Percentiles rank a stretch among this genome's conserved stretches.
Evolutionary conservation across 1,140 invertebrate species (phyloP).

Genomic region (Bombus superbus): DNA sequence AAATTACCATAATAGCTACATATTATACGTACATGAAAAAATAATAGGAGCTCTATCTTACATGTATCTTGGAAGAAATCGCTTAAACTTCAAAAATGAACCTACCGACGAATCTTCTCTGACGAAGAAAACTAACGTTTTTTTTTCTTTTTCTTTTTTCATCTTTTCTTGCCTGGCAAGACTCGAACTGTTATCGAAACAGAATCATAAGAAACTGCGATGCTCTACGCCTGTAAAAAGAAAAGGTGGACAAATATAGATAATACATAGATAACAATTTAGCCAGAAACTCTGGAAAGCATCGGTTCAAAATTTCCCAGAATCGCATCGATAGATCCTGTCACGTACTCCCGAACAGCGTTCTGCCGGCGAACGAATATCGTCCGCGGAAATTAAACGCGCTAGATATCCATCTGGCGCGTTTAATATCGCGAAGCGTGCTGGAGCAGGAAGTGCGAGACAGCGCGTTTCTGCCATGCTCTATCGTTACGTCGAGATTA

Average conservation of each 20-base stretch:
- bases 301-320: not conserved
- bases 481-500: slow-evolving; percentile 65
- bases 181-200: too few species aligned
- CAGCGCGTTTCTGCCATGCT: slow-evolving; percentile 1
- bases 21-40: too few species aligned
- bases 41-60: too few species aligned
- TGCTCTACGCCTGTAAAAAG: not conserved
- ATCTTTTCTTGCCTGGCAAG: too few species aligned
- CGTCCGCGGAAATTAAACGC: slow-evolving; percentile 44
- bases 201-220: too few species aligned
- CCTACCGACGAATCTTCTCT: too few species aligned
- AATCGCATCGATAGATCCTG: not conserved
- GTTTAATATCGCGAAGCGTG: slow-evolving; percentile 31
- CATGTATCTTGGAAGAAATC: too few species aligned
- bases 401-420: slow-evolving; percentile 31
- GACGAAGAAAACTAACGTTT: too few species aligned
- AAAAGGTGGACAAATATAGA: not conserved
- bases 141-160: too few species aligned
- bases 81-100: too few species aligned
- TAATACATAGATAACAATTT: not conserved
- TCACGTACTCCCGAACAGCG: not conserved
- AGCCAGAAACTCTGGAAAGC: not conserved
- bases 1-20: too few species aligned
- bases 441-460: slow-evolving; percentile 5
- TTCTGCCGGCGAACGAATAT: not conserved